Conservation (phyloP, 2,888 invertebrate species). For the Lithophane socia region DNA sequence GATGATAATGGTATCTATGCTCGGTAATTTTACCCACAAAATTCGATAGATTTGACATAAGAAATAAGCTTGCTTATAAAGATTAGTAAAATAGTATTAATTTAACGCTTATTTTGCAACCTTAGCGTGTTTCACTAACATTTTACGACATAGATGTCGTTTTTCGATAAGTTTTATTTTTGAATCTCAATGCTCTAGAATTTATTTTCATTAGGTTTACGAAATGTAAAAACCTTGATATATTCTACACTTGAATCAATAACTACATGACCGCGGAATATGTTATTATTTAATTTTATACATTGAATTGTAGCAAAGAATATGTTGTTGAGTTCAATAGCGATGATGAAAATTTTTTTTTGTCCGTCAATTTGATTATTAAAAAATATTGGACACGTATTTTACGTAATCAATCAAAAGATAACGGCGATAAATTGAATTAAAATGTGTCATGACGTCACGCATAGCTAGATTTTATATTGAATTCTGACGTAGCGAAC, state of each 20-base stretch:
- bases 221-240: background rate
- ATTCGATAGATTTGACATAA: background rate
- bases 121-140: background rate
- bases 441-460: background rate
- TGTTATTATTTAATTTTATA: background rate
- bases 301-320: background rate
- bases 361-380: too few relatives aligned
- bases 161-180: background rate
- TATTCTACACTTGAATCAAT: constrained; percentile 15
- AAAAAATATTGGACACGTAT: background rate
- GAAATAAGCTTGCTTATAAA: background rate
- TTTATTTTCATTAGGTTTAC: background rate
- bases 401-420: background rate
- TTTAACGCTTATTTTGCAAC: background rate
- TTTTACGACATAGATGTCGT: background rate
- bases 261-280: background rate
- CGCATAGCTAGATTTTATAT: background rate
- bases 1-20: background rate
- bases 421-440: background rate
- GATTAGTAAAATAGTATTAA: background rate
- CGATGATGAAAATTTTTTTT: too few relatives aligned
- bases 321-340: background rate
- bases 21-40: background rate
- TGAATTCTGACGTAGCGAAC: background rate
- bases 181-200: background rate